Percentiles rank a stretch among this genome's conserved stretches.
These are phyloP conservation scores for Struthidea cinerea DNA, from an alignment of 2,113 vertebrate genomes.

Conservation along the genomic window DNA sequence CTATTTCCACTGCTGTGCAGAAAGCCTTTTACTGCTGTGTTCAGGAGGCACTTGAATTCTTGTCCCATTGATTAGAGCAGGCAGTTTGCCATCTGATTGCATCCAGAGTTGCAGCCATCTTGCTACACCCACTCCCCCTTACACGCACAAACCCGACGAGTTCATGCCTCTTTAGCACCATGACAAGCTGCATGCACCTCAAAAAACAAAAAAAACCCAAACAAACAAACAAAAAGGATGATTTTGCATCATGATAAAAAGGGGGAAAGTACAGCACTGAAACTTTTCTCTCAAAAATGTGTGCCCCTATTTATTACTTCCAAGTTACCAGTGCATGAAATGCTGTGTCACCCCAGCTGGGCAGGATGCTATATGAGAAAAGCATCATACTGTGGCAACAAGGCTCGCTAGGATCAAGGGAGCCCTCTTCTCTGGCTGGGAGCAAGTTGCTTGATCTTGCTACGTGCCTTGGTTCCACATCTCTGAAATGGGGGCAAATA, in stretches of 20 bases:
- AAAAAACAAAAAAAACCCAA: too few species aligned
- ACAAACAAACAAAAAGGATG: background rate
- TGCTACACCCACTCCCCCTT: background rate
- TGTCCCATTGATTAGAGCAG: background rate
- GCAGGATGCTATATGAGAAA: background rate
- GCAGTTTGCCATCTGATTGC: background rate
- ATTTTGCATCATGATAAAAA: background rate
- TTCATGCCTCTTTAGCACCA: background rate
- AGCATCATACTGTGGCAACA: background rate
- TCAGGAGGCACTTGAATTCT: background rate
- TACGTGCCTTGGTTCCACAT: background rate
- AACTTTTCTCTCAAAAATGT: background rate
- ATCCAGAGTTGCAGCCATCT: background rate
- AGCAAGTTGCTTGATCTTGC: background rate
- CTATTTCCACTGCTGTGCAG: background rate
- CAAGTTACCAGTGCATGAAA: background rate
- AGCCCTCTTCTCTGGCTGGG: background rate
- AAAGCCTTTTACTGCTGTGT: background rate
- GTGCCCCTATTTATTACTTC: background rate
- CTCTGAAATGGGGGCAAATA: background rate
- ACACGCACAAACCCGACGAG: background rate
- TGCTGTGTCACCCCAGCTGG: background rate
- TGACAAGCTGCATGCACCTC: background rate
- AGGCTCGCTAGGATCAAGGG: background rate
- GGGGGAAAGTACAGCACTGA: background rate